A percentile compares a stretch with the other conserved stretches of the same genome.
Evolutionary conservation across 2,113 vertebrate genomes (phyloP).

Genomic region (Hemicordylus capensis): DNA sequence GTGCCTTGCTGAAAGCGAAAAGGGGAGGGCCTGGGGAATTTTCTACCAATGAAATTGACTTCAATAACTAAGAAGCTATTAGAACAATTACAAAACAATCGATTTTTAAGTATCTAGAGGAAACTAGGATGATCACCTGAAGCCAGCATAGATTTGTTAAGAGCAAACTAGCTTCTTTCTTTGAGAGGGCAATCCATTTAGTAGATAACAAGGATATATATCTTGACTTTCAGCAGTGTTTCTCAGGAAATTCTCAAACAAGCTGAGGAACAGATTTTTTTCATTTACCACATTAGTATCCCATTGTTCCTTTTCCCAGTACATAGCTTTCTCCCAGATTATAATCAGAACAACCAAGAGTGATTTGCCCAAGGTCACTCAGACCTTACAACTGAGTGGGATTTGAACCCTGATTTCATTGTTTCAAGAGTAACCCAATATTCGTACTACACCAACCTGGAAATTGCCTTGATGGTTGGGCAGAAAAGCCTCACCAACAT

Average conservation of each 20-base stretch:
- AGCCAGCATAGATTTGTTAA: not conserved
- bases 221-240: not conserved
- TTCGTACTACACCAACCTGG: too few relatives aligned
- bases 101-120: not conserved
- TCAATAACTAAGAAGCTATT: not conserved
- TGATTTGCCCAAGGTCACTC: not conserved
- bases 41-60: not conserved
- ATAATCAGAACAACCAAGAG: not conserved
- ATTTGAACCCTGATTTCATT: not conserved
- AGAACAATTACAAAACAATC: constrained; percentile 14
- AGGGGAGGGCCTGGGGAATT: not conserved
- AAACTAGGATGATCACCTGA: not conserved
- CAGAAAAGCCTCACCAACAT: not conserved
- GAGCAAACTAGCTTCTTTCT: not conserved
- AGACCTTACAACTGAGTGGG: not conserved
- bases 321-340: not conserved
- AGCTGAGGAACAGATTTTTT: not conserved
- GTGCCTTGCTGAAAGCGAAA: not conserved
- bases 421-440: too few relatives aligned
- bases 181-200: not conserved
- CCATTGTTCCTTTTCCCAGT: not conserved
- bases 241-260: not conserved
- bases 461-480: too few relatives aligned
- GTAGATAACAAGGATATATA: not conserved
- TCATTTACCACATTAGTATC: not conserved